Evolutionary conservation across 2,113 vertebrate species (phyloP), one percentile per base, ranked within the genome.

Genomic region (Stomatorhinus ivindoensis): DNA sequence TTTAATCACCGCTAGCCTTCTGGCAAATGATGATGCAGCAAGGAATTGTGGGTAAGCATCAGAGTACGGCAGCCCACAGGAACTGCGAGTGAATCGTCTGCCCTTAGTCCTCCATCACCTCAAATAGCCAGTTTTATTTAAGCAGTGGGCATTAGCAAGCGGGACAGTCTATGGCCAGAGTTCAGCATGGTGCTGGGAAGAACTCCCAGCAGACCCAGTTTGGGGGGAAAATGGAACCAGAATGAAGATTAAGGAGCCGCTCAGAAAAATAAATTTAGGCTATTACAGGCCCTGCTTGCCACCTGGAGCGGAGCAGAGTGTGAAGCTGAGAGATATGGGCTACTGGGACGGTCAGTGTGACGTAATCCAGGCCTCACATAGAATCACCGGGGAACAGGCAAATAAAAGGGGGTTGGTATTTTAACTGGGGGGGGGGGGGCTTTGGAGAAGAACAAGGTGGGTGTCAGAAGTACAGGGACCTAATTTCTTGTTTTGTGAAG

Each of bases 401-500:
- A 24, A 88, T 19, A 90, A 87, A 53, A 6, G 86, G 50, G 27
- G 35, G 27, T 13, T 47, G 27, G 51, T 9, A n/a, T 86, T 85
- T 48, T 88, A 31, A 9, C 0, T n/a, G n/a, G n/a, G 1, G 15
- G 86, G 91, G 89, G 83, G 87, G 88, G 88, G 84, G 88, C 90
- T 65, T 65, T 3, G 24, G 24, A 27, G 21, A 24, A 19, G 47
- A 84, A 87, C 7, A 3, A 1, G 3, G 24, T n/a, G 21, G 90
- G 89, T 53, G 76, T 84, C 87, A 91, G 91, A 88, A 89, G 87
- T 86, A 87, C 58, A 82, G 80, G 92, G 9, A 50, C 61, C 88
- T 91, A 90, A 35, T 21, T 91, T 90, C 90, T 90, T 90, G 89
- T 91, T 90, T 89, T 85, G 86, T 89, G 31, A 10, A 47, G 58